Percentiles rank a stretch among this genome's conserved stretches.
Conservation (phyloP, 2,113 vertebrate genomes). For the Onychostoma macrolepis region DNA sequence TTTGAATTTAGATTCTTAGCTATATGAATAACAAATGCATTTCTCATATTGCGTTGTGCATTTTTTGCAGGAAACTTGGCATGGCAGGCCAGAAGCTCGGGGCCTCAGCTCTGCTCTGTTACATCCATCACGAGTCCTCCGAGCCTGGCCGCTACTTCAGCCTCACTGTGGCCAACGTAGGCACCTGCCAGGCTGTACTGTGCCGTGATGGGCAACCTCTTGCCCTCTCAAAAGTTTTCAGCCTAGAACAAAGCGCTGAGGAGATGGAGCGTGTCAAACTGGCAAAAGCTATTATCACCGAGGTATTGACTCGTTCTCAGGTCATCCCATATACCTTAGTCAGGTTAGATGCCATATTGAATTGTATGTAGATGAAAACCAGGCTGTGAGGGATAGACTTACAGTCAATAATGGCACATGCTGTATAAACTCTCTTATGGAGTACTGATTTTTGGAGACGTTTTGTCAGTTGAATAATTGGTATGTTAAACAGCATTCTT, state of each 20-base stretch:
- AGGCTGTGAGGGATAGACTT: neutral
- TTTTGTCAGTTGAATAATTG: neutral
- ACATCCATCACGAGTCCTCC: constrained; percentile 83
- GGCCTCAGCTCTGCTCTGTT: constrained; percentile 92
- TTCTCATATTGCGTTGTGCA: neutral
- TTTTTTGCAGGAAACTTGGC: constrained; percentile 86
- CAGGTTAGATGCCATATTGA: neutral
- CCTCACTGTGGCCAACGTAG: constrained; percentile 92
- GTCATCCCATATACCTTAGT: neutral
- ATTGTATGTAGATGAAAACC: neutral
- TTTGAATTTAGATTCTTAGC: neutral
- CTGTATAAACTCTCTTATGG: neutral
- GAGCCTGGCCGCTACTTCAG: constrained; percentile 84
- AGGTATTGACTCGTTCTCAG: constrained; percentile 75
- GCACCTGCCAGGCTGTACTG: constrained; percentile 89
- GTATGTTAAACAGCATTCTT: no score
- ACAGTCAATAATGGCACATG: neutral
- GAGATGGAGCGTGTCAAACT: constrained; percentile 90
- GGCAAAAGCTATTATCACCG: constrained; percentile 95
- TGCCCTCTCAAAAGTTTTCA: constrained; percentile 89
- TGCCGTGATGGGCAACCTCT: constrained; percentile 87
- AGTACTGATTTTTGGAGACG: no score
- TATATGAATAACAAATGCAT: neutral
- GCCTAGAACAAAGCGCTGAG: constrained; percentile 86
- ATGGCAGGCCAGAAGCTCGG: constrained; percentile 96